A percentile compares a stretch with the other conserved stretches of the same genome.
Conservation (phyloP, 2,113 vertebrate genomes). For the Machaerirhynchus nigripectus region DNA sequence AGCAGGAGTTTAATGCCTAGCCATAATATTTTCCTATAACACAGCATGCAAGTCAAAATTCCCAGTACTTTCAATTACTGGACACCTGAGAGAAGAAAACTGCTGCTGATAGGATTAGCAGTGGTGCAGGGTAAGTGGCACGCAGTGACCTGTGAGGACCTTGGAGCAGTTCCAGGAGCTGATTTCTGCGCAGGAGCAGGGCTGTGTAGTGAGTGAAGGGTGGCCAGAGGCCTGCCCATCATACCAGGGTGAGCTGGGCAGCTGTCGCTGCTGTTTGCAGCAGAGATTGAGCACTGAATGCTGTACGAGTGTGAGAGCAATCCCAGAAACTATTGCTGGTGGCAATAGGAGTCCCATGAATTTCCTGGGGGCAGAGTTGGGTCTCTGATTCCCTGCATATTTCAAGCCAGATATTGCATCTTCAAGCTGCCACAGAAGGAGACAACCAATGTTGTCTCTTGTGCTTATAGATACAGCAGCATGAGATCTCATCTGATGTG, state of each 20-base stretch:
- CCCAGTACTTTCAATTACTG: neutral
- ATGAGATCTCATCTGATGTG: neutral
- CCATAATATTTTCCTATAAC: constrained; percentile 3
- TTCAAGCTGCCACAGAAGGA: neutral
- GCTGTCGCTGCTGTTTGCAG: neutral
- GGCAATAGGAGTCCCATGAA: accelerated
- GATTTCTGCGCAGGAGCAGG: neutral
- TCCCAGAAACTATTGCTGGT: neutral
- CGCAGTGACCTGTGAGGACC: neutral
- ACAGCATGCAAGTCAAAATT: constrained; percentile 3
- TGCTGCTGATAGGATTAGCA: neutral
- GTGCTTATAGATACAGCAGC: neutral
- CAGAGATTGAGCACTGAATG: neutral
- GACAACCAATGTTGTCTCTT: neutral
- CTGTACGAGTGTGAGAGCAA: neutral
- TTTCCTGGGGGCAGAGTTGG: neutral
- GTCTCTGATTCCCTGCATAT: neutral
- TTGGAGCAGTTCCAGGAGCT: neutral
- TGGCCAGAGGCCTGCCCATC: accelerated
- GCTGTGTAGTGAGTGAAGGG: neutral
- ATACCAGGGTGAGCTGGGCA: neutral
- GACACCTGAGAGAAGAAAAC: neutral
- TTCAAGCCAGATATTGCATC: neutral
- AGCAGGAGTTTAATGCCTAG: neutral
- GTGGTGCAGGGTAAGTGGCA: neutral